Evolutionary conservation across 2,113 vertebrate genomes (phyloP).

Genomic region (Cebidichthys violaceus): DNA sequence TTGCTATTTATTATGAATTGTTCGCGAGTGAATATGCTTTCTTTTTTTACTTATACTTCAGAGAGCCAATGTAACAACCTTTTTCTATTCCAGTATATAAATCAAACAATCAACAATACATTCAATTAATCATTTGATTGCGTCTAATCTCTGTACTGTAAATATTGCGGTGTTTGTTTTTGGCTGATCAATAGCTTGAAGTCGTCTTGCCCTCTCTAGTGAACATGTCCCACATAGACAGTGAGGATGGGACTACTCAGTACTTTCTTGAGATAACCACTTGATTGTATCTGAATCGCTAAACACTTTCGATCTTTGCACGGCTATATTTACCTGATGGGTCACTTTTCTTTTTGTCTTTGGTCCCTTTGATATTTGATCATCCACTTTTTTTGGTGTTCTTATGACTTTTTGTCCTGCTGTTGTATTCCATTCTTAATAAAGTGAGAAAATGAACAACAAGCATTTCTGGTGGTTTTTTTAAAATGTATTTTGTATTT

Average conservation of each 20-base stretch:
- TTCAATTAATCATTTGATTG: conserved; percentile 64
- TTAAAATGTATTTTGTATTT: not conserved
- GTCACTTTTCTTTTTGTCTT: conserved; percentile 67
- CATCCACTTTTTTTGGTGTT: conserved; percentile 81
- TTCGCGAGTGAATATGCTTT: conserved; percentile 72
- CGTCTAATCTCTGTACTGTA: conserved; percentile 75
- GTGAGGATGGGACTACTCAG: conserved; percentile 51
- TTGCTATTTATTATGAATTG: conserved; percentile 81
- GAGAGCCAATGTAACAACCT: conserved; percentile 53
- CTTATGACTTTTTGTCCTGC: conserved; percentile 83
- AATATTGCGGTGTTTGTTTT: conserved; percentile 77
- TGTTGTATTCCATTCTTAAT: conserved; percentile 87
- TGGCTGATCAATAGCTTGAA: conserved; percentile 76
- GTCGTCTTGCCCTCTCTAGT: conserved; percentile 58
- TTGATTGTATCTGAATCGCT: conserved; percentile 70
- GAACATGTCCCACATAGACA: conserved; percentile 43
- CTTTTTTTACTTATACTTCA: conserved; percentile 62
- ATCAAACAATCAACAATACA: conserved; percentile 63
- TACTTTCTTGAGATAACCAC: conserved; percentile 58
- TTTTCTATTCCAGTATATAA: conserved; percentile 67
- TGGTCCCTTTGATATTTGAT: conserved; percentile 79
- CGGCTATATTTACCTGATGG: conserved; percentile 69
- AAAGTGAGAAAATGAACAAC: conserved; percentile 77
- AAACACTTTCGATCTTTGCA: conserved; percentile 67
- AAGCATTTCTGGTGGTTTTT: conserved; percentile 37